Evolutionary conservation across 2,888 invertebrate species (phyloP), one percentile per base, ranked within the genome.

Genomic region (Mamestra brassicae): DNA sequence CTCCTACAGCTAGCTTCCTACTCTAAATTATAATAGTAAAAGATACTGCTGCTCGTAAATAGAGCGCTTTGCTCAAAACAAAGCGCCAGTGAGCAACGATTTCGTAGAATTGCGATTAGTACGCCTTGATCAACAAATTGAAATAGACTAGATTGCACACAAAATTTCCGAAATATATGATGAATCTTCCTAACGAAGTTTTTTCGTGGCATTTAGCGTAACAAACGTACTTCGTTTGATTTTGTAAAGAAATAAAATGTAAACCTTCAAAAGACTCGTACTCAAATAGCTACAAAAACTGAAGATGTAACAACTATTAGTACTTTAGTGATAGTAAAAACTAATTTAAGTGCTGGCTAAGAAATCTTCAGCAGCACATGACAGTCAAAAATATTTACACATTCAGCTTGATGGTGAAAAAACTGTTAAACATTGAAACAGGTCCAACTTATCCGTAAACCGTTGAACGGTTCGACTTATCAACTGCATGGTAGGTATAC

Each of bases 401-500:
- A 17, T 60, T 74, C 6, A 54, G 17, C 54, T 26, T 26, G 38
- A 38, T 26, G 13, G 6, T 36, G 3, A 57, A 54, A 34, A 61
- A 61, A 38, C 5, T 75, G 38, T 15, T 10, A 64, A 74, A 65
- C 34, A 57, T 57, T 60, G 8, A 47, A 62, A 26, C 62, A 52
- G 61, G 26, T 71, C n/a, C 2, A 45, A 64, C 38, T 50, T 70
- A 71, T 50, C 66, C 55, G 63, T 55, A 62, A 68, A 55, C 38
- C 68, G 65, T 74, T 65, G 38, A 63, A 58, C 69, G 52, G 52
- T 74, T 55, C 60, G 45, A 79, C 80, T 84, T 80, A 84, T 84
- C 84, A 67, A 84, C 71, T 61, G 75, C 61, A 55, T 52, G 58
- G 60, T 61, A 42, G n/a, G 42, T 42, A 55, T 13, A 10, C 10